phyloP scores from a whole-genome alignment of 2,797 vertebrate species.

The Neosilurus hyrtlii region DNA sequence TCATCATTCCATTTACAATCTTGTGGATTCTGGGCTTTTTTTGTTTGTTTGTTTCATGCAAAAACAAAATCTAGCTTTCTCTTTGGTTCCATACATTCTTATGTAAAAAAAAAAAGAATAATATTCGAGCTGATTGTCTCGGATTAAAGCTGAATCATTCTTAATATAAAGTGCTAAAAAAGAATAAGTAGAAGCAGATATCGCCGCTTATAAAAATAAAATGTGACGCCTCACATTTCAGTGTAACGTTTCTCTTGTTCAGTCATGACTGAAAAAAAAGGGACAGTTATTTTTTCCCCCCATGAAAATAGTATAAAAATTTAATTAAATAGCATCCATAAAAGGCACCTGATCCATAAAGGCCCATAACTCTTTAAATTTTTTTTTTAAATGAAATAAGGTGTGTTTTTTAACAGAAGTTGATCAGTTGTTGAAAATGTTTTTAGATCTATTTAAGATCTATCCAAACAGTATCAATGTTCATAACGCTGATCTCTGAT shows the following conservation, averaged over 20 bases:
- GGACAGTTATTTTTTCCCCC: too few relatives aligned
- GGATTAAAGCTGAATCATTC: not conserved
- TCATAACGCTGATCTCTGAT: not conserved
- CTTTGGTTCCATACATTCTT: not conserved
- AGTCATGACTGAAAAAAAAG: not conserved
- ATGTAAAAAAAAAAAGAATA: not conserved
- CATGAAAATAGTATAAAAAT: not conserved
- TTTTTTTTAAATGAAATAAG: too few relatives aligned
- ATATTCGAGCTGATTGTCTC: not conserved
- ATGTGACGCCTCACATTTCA: not conserved
- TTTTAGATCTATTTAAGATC: not conserved
- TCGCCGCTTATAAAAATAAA: not conserved
- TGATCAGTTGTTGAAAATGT: too few relatives aligned
- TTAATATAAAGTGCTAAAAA: constrained; percentile 4
- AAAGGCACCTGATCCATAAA: not conserved
- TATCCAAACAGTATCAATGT: not conserved
- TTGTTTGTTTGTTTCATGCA: not conserved
- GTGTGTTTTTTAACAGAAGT: not conserved
- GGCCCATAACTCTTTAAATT: too few relatives aligned
- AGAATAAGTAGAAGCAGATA: not conserved
- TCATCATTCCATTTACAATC: not conserved
- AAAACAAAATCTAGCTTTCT: not conserved
- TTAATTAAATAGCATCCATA: not conserved
- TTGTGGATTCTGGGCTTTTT: too few relatives aligned
- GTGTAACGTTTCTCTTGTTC: not conserved